Evolutionary conservation across 1,140 invertebrate species (phyloP).

Genomic region (Melitaea cinxia): DNA sequence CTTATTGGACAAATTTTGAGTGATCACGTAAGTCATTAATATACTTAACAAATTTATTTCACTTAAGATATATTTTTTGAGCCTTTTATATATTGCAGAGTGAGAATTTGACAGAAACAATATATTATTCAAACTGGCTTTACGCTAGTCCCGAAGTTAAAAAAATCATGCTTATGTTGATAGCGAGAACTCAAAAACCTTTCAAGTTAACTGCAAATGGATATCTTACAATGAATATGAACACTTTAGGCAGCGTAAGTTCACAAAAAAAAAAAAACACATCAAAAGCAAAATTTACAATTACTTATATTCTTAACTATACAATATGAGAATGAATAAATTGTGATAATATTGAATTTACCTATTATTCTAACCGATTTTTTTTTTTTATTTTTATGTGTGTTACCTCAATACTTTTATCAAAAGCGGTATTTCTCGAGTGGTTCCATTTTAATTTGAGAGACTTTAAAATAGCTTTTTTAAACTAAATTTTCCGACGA

Average conservation of each 20-base stretch:
- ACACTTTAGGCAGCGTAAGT: constrained; percentile 69
- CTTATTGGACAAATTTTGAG: constrained; percentile 63
- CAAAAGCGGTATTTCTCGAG: no score
- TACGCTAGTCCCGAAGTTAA: constrained; percentile 55
- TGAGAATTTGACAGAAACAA: constrained; percentile 48
- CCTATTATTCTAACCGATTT: no score
- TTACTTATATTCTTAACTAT: no score
- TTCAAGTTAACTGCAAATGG: constrained; percentile 64
- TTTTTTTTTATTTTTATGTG: no score
- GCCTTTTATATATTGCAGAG: constrained; percentile 50
- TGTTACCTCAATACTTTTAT: no score
- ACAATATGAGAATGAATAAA: no score
- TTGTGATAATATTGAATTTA: no score
- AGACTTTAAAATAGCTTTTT: no score
- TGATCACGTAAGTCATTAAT: constrained; percentile 60
- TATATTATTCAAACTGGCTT: constrained; percentile 65
- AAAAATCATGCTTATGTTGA: constrained; percentile 59
- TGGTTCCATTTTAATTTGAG: no score
- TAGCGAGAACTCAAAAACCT: constrained; percentile 67
- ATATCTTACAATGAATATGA: constrained; percentile 67
- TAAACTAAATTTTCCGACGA: no score
- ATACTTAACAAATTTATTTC: neutral
- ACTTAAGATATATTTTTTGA: neutral
- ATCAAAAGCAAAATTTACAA: no score
- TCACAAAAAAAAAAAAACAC: no score